Evolutionary conservation across 2,797 vertebrate species (phyloP).

Genomic region (Dryobates pubescens): DNA sequence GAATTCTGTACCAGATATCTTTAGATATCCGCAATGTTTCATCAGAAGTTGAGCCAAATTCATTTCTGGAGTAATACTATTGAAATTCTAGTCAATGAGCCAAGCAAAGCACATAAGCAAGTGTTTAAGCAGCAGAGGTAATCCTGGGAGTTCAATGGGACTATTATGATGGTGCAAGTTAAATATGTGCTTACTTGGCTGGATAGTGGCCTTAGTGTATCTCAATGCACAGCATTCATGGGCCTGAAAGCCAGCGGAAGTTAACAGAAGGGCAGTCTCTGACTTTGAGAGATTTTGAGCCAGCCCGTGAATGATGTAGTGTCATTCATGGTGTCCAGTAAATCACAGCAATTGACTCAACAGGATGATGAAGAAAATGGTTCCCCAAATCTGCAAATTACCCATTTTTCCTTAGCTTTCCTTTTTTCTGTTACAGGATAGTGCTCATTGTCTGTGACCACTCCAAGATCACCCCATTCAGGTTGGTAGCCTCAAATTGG

Average conservation of each 20-base stretch:
- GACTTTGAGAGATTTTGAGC: neutral
- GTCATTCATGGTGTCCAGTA: neutral
- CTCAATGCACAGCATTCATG: neutral
- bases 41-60: neutral
- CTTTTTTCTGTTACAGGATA: neutral
- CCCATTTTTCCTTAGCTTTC: neutral
- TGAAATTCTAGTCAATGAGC: neutral
- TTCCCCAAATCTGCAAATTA: neutral
- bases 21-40: neutral
- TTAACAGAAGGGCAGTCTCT: neutral
- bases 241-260: neutral
- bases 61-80: conserved; percentile 1
- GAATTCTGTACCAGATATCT: neutral
- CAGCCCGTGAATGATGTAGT: neutral
- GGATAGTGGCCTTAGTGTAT: neutral
- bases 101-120: neutral
- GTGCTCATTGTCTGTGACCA: neutral
- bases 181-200: neutral
- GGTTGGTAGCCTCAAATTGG: neutral
- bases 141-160: neutral
- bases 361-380: neutral
- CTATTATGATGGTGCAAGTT: neutral
- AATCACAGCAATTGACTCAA: neutral
- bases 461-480: neutral
- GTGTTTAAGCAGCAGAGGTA: neutral